These are phyloP conservation scores for Ophion ellenae DNA, from an alignment of 2,888 invertebrate species.

Conservation along the genomic window DNA sequence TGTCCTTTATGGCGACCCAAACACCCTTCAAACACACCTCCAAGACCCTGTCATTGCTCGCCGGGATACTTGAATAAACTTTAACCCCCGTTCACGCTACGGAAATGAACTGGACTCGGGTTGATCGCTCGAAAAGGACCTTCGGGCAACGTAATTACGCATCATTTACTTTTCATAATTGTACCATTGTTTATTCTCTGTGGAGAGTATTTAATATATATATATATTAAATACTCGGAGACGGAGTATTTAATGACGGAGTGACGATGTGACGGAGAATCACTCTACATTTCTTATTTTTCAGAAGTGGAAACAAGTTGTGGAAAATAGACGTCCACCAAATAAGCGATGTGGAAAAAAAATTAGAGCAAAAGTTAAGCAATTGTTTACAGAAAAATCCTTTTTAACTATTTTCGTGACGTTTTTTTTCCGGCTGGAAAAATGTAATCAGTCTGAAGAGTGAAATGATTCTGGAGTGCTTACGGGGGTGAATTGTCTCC, in stretches of 20 bases:
- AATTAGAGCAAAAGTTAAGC: no score
- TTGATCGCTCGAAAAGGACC: background rate
- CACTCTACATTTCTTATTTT: no score
- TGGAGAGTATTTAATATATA: no score
- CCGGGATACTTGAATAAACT: slow-evolving; percentile 28
- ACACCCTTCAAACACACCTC: slow-evolving; percentile 70
- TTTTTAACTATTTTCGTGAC: background rate
- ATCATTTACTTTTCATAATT: background rate
- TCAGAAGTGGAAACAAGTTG: no score
- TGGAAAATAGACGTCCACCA: no score
- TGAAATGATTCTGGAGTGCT: slow-evolving; percentile 12
- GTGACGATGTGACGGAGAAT: no score
- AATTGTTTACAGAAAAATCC: no score
- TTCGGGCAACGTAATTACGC: background rate
- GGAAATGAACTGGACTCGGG: background rate
- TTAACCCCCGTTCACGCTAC: background rate
- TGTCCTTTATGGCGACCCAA: slow-evolving; percentile 77
- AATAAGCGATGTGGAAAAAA: no score
- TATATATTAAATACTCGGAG: no score
- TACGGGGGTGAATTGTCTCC: background rate
- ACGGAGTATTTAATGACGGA: no score
- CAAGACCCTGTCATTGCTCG: slow-evolving; percentile 48
- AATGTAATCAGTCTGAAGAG: background rate
- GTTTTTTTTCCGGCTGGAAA: background rate
- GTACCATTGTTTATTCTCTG: background rate